Conservation (phyloP, 2,888 invertebrate genomes). For the Acronicta alni region DNA sequence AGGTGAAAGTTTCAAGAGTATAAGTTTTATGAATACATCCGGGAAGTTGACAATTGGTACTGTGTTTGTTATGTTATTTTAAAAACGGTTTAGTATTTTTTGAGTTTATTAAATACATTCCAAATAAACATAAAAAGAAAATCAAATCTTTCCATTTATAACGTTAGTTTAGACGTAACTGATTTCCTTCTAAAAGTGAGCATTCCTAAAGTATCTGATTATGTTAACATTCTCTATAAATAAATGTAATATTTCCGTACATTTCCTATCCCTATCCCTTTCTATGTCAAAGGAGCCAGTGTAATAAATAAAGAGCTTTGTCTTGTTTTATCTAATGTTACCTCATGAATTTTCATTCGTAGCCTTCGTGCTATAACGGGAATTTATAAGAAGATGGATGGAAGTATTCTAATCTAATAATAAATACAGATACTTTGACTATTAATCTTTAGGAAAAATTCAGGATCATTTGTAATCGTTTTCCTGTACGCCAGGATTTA, state of each 20-base stretch:
- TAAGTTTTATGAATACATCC: no score
- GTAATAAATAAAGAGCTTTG: slow-evolving; percentile 24
- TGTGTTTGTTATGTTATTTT: no score
- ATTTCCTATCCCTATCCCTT: slow-evolving; percentile 8
- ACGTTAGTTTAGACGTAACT: no score
- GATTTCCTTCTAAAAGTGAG: no score
- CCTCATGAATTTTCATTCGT: slow-evolving; percentile 36
- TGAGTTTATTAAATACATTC: no score
- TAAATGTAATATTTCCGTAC: slow-evolving; percentile 4
- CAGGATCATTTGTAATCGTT: slow-evolving; percentile 12
- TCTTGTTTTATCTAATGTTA: slow-evolving; percentile 24
- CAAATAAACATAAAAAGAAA: no score
- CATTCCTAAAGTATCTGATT: background rate
- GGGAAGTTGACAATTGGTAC: no score
- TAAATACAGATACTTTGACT: slow-evolving; percentile 19
- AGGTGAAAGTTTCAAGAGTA: no score
- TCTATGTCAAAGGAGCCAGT: slow-evolving; percentile 21
- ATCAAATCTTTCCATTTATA: no score
- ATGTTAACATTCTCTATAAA: no score
- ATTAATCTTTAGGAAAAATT: slow-evolving; percentile 31
- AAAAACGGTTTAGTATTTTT: no score
- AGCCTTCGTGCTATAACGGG: slow-evolving; percentile 15
- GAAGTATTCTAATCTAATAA: slow-evolving; percentile 24
- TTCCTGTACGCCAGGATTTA: slow-evolving; percentile 8
- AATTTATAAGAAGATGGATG: slow-evolving; percentile 33